phyloP scores from a whole-genome alignment of 2,113 vertebrate genomes.

The Oreocharis arfaki region DNA sequence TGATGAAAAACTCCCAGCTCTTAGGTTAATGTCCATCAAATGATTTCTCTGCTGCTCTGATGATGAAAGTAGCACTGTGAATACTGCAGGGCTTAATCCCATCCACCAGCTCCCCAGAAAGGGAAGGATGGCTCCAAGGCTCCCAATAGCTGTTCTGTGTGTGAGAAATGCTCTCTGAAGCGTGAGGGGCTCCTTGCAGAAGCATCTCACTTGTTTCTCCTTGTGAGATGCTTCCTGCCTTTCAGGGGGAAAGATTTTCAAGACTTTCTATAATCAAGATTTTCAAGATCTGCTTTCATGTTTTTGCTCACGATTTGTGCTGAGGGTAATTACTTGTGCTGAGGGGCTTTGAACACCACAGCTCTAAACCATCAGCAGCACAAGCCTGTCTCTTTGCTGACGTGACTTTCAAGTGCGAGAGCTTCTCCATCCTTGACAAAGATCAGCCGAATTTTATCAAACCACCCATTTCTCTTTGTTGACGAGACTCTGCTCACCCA shows the following conservation, averaged over 20 bases:
- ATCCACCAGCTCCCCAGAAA: not conserved
- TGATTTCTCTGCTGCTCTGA: not conserved
- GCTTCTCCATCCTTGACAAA: not conserved
- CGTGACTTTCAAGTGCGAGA: rapidly evolving
- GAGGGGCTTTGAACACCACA: not conserved
- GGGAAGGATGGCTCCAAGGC: rapidly evolving
- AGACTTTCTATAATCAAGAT: not conserved
- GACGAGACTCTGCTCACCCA: not conserved
- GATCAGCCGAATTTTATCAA: not conserved
- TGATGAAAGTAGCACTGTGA: not conserved
- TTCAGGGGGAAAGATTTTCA: not conserved
- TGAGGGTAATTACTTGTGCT: not conserved
- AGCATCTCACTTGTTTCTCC: not conserved
- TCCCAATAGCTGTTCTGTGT: rapidly evolving
- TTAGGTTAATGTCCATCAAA: not conserved
- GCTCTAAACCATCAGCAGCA: not conserved
- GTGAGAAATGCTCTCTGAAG: not conserved
- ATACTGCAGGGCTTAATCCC: not conserved
- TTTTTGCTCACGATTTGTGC: not conserved
- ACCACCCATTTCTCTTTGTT: not conserved
- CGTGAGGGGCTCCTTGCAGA: not conserved
- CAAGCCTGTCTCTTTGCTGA: not conserved
- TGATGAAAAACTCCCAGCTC: not conserved
- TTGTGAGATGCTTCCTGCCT: not conserved
- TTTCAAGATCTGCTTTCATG: not conserved